Conservation (phyloP, 2,113 vertebrate species). For the Eira barbara region DNA sequence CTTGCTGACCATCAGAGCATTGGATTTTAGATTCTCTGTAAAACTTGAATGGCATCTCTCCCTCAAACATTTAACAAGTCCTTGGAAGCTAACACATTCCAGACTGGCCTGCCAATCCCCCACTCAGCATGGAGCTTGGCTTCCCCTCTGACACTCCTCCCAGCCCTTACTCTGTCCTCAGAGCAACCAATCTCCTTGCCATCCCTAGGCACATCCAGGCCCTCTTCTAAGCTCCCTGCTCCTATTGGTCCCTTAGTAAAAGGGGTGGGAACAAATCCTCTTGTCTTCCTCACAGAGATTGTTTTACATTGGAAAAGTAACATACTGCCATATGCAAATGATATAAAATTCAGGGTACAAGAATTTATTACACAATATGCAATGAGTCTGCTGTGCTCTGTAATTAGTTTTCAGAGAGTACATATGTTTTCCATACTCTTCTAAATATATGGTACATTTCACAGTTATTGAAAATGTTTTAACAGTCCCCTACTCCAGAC, state of each 20-base stretch:
- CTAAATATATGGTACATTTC: slow-evolving; percentile 30
- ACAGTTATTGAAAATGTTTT: slow-evolving; percentile 37
- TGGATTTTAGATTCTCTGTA: not conserved
- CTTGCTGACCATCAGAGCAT: too few species aligned
- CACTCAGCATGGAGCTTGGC: not conserved
- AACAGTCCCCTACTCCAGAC: not conserved
- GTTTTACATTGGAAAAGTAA: slow-evolving; percentile 32
- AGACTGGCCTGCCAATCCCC: not conserved
- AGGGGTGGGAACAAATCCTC: not conserved
- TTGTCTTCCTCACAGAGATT: not conserved
- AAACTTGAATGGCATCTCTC: not conserved
- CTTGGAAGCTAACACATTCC: not conserved
- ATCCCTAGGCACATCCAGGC: fast-evolving
- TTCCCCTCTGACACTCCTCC: not conserved
- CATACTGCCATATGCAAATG: not conserved
- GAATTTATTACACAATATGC: slow-evolving; percentile 27
- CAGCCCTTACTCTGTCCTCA: not conserved
- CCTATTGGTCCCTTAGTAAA: not conserved
- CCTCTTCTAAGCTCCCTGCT: not conserved
- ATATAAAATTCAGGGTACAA: not conserved
- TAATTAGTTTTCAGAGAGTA: slow-evolving; percentile 14
- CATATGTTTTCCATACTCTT: slow-evolving; percentile 20
- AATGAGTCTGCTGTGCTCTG: not conserved
- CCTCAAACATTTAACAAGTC: not conserved
- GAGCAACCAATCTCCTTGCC: not conserved